Conservation (phyloP, 2,888 invertebrate species). For the Neoascia interrupta region DNA sequence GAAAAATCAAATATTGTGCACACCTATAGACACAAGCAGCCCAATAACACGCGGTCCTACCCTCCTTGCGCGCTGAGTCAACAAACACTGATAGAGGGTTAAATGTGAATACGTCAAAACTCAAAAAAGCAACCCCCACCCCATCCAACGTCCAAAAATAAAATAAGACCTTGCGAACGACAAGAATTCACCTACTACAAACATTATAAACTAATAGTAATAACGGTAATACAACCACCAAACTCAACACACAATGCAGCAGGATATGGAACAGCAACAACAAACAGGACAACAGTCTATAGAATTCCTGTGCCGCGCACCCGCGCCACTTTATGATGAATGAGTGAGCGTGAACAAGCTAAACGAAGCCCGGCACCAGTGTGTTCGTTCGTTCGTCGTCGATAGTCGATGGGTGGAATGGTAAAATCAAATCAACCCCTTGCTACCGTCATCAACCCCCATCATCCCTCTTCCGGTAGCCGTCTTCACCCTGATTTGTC, state of each 20-base stretch:
- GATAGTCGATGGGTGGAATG: constrained; percentile 9
- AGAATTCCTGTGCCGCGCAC: constrained; percentile 2
- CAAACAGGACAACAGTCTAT: constrained; percentile 40
- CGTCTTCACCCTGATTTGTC: constrained; percentile 47
- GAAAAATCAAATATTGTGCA: constrained; percentile 22
- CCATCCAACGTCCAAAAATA: constrained; percentile 20
- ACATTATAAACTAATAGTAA: constrained; percentile 65
- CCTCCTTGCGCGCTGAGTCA: constrained; percentile 22
- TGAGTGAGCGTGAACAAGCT: constrained; percentile 63
- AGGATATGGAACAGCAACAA: constrained; percentile 37
- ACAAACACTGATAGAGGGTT: constrained; percentile 53
- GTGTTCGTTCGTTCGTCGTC: too few species aligned
- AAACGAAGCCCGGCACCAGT: constrained; percentile 42
- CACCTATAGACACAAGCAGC: constrained; percentile 18
- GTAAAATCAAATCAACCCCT: constrained; percentile 27
- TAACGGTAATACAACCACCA: constrained; percentile 65
- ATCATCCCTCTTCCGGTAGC: constrained; percentile 63
- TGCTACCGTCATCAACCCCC: constrained; percentile 65
- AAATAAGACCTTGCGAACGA: constrained; percentile 7
- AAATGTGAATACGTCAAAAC: constrained; percentile 63
- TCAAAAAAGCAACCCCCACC: constrained; percentile 42
- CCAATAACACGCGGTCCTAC: not conserved
- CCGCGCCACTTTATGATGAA: constrained; percentile 38
- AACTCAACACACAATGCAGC: constrained; percentile 41
- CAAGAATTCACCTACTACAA: constrained; percentile 31